Base-by-base conservation (phyloP, 1,140 invertebrate species). In the Pollicipes pollicipes region DNA sequence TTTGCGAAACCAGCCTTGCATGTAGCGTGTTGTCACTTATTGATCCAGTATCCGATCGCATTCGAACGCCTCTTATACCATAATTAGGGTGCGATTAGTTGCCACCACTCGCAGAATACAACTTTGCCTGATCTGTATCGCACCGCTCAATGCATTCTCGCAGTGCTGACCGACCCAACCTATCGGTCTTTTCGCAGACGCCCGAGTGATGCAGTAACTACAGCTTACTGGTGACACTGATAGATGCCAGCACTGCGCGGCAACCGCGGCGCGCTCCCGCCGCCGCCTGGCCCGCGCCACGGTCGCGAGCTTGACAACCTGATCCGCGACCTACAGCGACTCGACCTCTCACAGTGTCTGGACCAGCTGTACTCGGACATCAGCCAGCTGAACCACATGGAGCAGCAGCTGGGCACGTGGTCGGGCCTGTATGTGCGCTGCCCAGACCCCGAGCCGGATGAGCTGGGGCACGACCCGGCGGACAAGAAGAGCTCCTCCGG, bases 401-500 rank as follows among this genome's bases (percentile, higher is more conserved):
- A 58, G 45, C 45, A 58, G 13, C 45, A 58, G 45, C 45, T 58
- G 45, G 45, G 45, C 6, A 21, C 45, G 13, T 58, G 45, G 45
- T 21, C 45, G 13, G 45, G 45, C 6, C 45, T 58, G 21, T 58
- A 58, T 24, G 45, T 58, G 6, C 45, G 45, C 45, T 58, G 45
- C 24, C 45, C 45, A 10, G 45, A 24, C 45, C 45, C 45, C 10
- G 45, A 58, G 45, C 45, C 45, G 45, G 45, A 58, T 21, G 45
- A 58, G 2, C 45, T 58, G 13, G 45, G 45, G 8, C 45, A 58
- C 64, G 64, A 66, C 27, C 28, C 64, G 27, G 64, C 27, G 24
- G n/a, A 66, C 64, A 66, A 66, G 64, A 66, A 66, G 64, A 66
- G 64, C 64, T 66, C 64, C 27, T 66, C 64, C n/a, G 64, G 64